phyloP scores from a whole-genome alignment of 2,797 vertebrate species.

The Galaxias olidus region DNA sequence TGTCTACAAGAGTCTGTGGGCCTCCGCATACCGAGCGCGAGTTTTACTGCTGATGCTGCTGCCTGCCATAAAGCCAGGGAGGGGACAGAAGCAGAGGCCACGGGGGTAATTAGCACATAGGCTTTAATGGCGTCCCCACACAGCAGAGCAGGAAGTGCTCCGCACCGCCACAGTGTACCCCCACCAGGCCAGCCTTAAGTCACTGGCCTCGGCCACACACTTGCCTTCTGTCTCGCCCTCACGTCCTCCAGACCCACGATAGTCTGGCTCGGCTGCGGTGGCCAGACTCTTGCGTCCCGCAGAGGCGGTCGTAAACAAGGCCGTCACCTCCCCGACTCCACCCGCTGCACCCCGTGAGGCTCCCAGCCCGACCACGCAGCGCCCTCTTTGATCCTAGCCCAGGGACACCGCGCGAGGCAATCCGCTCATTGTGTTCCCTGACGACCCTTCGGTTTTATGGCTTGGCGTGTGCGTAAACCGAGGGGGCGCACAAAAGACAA shows the following conservation, averaged over 20 bases:
- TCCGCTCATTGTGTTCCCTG: constrained; percentile 50
- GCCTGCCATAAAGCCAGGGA: constrained; percentile 51
- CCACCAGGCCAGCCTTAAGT: background rate
- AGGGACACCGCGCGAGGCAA: constrained; percentile 41
- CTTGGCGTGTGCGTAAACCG: constrained; percentile 25
- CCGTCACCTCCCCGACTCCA: constrained; percentile 45
- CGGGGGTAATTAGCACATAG: constrained; percentile 67
- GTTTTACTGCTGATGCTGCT: constrained; percentile 56
- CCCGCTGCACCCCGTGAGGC: constrained; percentile 32
- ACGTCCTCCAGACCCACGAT: constrained; percentile 50
- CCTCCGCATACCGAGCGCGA: constrained; percentile 45
- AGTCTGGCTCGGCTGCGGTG: constrained; percentile 38
- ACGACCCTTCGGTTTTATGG: constrained; percentile 44
- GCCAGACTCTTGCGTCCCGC: constrained; percentile 63
- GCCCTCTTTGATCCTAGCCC: constrained; percentile 52
- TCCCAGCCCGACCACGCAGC: constrained; percentile 35
- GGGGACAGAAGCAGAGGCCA: constrained; percentile 30
- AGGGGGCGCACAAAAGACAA: constrained; percentile 15
- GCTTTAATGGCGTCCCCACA: constrained; percentile 64
- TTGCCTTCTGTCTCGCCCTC: constrained; percentile 58
- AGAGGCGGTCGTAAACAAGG: constrained; percentile 66
- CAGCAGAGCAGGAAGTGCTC: constrained; percentile 70
- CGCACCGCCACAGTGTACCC: constrained; percentile 52
- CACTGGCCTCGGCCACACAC: too few relatives aligned
- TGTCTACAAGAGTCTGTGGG: too few relatives aligned